phyloP scores from a whole-genome alignment of 2,888 invertebrate genomes.

The Amiota communis region DNA sequence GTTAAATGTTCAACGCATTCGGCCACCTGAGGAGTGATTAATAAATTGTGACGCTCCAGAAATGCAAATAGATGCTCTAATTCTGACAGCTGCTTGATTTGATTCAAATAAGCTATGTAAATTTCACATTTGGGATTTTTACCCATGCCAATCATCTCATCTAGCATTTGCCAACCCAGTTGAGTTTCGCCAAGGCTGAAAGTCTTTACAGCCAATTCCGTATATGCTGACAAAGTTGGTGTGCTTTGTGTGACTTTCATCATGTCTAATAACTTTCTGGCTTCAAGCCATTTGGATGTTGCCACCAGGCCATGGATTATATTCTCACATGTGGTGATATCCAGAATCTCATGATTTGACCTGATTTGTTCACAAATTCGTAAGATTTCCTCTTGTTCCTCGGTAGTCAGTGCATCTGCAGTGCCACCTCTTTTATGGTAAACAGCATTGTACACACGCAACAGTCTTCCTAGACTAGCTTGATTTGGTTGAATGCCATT shows the following conservation, averaged over 20 bases:
- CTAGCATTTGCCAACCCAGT: conserved; percentile 78
- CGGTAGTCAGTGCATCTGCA: conserved; percentile 64
- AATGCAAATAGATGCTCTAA: conserved; percentile 77
- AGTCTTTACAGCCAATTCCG: conserved; percentile 76
- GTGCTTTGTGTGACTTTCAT: conserved; percentile 74
- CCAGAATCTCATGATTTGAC: conserved; percentile 76
- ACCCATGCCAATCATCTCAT: conserved; percentile 74
- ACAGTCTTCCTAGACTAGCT: conserved; percentile 76
- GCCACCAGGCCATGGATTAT: conserved; percentile 78
- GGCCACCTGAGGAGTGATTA: conserved; percentile 67
- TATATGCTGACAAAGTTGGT: conserved; percentile 75
- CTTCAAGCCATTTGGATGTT: conserved; percentile 81
- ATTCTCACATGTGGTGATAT: conserved; percentile 77
- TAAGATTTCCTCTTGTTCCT: conserved; percentile 76
- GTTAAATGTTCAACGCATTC: conserved; percentile 57
- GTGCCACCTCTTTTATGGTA: conserved; percentile 52
- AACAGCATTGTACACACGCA: conserved; percentile 75
- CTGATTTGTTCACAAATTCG: conserved; percentile 71
- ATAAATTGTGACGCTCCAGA: conserved; percentile 75
- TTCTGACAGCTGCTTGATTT: conserved; percentile 72
- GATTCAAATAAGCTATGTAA: conserved; percentile 76
- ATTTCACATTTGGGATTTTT: conserved; percentile 74
- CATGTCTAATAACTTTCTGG: conserved; percentile 77
- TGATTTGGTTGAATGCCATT: conserved; percentile 75
- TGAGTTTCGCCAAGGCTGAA: conserved; percentile 72